Percentiles rank a stretch among this genome's conserved stretches.
Evolutionary conservation across 2,888 invertebrate genomes (phyloP).

Genomic region (Nomada hirtipes): DNA sequence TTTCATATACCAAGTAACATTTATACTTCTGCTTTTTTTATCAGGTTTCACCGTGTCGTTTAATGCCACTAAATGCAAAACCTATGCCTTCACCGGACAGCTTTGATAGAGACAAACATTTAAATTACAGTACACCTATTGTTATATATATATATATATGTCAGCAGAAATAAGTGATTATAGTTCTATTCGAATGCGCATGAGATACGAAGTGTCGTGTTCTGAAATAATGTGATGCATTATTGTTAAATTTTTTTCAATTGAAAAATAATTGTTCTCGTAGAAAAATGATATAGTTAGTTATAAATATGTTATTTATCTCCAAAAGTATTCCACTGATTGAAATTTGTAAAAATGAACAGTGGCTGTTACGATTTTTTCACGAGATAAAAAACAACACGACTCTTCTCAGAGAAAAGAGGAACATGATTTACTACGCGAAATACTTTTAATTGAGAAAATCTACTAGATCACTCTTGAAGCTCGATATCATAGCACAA

Average conservation of each 20-base stretch:
- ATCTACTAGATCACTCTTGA: conserved; percentile 59
- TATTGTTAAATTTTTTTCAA: conserved; percentile 28
- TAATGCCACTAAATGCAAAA: conserved; percentile 60
- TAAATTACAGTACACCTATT: conserved; percentile 59
- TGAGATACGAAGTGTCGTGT: conserved; percentile 56
- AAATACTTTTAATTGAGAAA: conserved; percentile 62
- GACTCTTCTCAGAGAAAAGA: conserved; percentile 58
- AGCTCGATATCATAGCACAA: conserved; percentile 75
- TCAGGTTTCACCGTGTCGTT: conserved; percentile 54
- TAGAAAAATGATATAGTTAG: conserved; percentile 5
- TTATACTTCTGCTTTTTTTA: conserved; percentile 56
- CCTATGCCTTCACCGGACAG: conserved; percentile 57
- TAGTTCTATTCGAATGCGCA: conserved; percentile 49
- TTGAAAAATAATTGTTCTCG: not conserved
- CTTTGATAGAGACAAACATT: conserved; percentile 67
- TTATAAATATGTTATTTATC: conserved; percentile 8
- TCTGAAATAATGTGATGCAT: conserved; percentile 22
- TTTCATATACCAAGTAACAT: conserved; percentile 60
- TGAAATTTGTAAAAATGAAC: conserved; percentile 24
- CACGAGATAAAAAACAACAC: conserved; percentile 32
- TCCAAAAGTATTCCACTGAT: conserved; percentile 17
- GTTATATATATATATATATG: conserved; percentile 49
- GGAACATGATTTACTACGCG: conserved; percentile 67
- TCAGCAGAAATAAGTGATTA: conserved; percentile 61
- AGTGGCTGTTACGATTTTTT: conserved; percentile 12